Evolutionary conservation across 2,888 invertebrate species (phyloP).

Genomic region (Mallateleia sp.): DNA sequence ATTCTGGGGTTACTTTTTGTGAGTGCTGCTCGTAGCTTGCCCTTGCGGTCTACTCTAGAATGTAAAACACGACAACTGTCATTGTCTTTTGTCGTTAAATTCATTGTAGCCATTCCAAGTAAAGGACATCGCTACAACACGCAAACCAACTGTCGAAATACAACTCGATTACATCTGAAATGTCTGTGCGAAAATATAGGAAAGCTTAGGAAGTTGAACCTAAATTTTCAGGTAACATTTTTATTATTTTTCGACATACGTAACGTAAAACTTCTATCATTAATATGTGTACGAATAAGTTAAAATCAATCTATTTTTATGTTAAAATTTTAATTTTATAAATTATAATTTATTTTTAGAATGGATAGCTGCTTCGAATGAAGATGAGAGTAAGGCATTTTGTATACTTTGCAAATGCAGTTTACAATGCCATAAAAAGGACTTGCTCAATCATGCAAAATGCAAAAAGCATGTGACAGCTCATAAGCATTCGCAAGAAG

Average conservation of each 20-base stretch:
- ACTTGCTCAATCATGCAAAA: constrained; percentile 9
- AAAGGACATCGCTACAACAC: background rate
- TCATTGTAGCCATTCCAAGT: background rate
- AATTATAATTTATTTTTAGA: background rate
- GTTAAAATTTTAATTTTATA: background rate
- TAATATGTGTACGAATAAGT: background rate
- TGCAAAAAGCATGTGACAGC: constrained; percentile 16
- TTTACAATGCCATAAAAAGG: constrained; percentile 2
- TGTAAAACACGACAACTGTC: background rate
- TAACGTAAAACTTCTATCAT: background rate
- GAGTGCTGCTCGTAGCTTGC: background rate
- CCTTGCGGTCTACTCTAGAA: background rate
- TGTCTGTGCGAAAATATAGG: background rate
- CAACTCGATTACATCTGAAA: background rate
- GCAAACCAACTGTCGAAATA: background rate
- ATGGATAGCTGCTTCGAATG: background rate
- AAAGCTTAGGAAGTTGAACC: background rate
- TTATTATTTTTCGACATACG: background rate
- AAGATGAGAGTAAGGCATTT: background rate
- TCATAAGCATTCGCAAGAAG: constrained; percentile 10
- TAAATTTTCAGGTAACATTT: background rate
- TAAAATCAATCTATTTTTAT: constrained; percentile 1
- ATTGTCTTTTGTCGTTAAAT: background rate
- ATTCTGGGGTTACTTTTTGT: no score
- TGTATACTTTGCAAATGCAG: background rate